Evolutionary conservation across 2,113 vertebrate genomes (phyloP).

Genomic region (Prochilodus magdalenae): DNA sequence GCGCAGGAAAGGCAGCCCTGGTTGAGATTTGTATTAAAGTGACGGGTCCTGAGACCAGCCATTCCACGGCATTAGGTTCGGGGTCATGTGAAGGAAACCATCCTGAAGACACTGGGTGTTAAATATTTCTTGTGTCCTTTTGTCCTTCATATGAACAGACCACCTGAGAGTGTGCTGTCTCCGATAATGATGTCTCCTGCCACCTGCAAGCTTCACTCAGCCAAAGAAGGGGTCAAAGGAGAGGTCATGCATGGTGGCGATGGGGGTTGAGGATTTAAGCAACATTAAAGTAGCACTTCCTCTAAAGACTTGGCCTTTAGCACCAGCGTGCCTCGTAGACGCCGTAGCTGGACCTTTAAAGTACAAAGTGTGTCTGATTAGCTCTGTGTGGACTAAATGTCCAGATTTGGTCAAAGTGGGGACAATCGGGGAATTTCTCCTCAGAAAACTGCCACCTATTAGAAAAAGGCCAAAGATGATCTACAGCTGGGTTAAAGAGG

Average conservation of each 20-base stretch:
- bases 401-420: too few relatives aligned
- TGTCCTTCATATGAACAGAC: background rate
- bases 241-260: background rate
- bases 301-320: background rate
- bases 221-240: background rate
- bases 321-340: background rate
- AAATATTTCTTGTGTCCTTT: background rate
- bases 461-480: too few relatives aligned
- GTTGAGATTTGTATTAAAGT: too few relatives aligned
- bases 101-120: background rate
- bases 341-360: too few relatives aligned
- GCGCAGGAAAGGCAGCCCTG: too few relatives aligned
- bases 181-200: slow-evolving; percentile 3
- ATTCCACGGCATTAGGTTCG: background rate
- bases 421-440: too few relatives aligned
- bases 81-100: background rate
- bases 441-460: too few relatives aligned
- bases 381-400: too few relatives aligned
- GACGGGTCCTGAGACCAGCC: too few relatives aligned
- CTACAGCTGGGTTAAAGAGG: too few relatives aligned
- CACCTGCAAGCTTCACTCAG: background rate
- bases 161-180: background rate
- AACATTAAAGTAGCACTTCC: background rate
- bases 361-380: too few relatives aligned
- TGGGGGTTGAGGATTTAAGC: background rate